These are phyloP conservation scores for Cyclina sinensis DNA, from an alignment of 1,140 invertebrate genomes.

Conservation along the genomic window DNA sequence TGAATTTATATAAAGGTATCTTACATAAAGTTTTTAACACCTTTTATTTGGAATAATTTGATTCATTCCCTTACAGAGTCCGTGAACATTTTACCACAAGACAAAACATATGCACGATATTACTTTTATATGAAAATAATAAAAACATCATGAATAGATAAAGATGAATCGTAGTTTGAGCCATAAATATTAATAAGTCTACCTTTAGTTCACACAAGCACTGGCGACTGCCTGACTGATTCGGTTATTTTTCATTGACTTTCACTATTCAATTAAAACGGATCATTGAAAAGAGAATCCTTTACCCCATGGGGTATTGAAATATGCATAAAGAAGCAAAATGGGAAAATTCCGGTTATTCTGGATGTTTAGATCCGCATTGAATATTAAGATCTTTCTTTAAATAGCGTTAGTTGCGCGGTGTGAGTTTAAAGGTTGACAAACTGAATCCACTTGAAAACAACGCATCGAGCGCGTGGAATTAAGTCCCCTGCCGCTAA, in stretches of 20 bases:
- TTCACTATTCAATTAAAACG: constrained; percentile 68
- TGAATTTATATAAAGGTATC: too few species aligned
- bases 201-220: constrained; percentile 49
- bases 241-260: constrained; percentile 55
- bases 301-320: constrained; percentile 51
- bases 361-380: constrained; percentile 52
- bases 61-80: too few species aligned
- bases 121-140: too few species aligned
- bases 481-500: constrained; percentile 18
- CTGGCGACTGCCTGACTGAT: constrained; percentile 54
- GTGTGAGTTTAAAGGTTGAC: constrained; percentile 58
- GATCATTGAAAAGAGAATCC: constrained; percentile 62
- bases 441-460: constrained; percentile 59
- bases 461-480: constrained; percentile 39
- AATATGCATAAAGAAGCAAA: constrained; percentile 54
- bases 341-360: constrained; percentile 59
- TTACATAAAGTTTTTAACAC: too few species aligned
- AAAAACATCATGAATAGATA: too few species aligned
- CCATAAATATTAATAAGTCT: neutral
- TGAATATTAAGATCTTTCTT: constrained; percentile 17
- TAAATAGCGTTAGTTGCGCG: constrained; percentile 54
- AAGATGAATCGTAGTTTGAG: too few species aligned
- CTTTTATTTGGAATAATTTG: too few species aligned
- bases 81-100: too few species aligned
- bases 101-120: too few species aligned